A percentile compares a stretch with the other conserved stretches of the same genome.
Evolutionary conservation across 2,797 vertebrate genomes (phyloP).

Genomic region (Borostomias antarcticus): DNA sequence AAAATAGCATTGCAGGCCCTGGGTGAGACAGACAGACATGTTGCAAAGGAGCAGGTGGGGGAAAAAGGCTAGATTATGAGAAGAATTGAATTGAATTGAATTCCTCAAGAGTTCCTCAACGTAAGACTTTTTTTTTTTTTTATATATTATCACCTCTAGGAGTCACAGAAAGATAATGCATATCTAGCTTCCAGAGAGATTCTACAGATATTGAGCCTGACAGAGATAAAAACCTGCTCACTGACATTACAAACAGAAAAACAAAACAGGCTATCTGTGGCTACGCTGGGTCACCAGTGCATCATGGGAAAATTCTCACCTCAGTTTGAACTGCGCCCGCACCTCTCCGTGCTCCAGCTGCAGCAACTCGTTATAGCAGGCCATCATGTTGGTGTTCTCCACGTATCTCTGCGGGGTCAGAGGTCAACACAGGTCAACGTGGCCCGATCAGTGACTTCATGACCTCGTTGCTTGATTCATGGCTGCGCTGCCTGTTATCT

Average conservation of each 20-base stretch:
- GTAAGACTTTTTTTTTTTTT: no score
- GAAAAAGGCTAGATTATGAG: background rate
- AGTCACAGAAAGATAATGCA: no score
- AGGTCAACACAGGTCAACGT: slow-evolving; percentile 32
- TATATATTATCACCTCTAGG: no score
- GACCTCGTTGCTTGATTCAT: background rate
- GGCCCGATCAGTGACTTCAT: background rate
- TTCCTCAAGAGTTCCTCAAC: no score
- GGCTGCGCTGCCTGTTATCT: background rate
- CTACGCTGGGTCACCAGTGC: no score
- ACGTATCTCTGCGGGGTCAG: slow-evolving; percentile 84
- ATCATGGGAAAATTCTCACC: no score
- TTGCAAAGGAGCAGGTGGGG: no score
- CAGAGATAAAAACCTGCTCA: no score
- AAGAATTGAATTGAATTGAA: background rate
- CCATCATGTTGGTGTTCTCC: slow-evolving; percentile 93
- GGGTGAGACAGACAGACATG: slow-evolving; percentile 35
- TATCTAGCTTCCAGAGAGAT: no score
- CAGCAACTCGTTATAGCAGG: slow-evolving; percentile 97
- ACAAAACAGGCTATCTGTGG: no score
- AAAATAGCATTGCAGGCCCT: slow-evolving; percentile 97
- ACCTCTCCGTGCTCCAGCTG: slow-evolving; percentile 94
- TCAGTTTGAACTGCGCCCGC: slow-evolving; percentile 94
- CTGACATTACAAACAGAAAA: no score
- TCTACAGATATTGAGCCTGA: no score